Conservation (phyloP, 2,888 invertebrate genomes). For the Nomada flava region DNA sequence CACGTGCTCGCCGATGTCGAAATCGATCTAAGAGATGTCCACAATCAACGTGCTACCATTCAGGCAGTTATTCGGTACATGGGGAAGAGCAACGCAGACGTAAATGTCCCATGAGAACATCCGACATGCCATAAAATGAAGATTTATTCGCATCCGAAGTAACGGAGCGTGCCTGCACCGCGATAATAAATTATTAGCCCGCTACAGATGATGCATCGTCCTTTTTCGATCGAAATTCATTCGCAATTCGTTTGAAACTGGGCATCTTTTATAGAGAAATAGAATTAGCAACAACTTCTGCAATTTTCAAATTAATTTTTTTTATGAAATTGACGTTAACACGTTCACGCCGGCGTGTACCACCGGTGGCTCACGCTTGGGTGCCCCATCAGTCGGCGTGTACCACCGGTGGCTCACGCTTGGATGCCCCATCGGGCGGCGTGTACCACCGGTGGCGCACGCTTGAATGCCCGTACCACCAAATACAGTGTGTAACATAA, state of each 20-base stretch:
- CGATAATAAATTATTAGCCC: constrained; percentile 62
- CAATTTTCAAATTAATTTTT: too few relatives aligned
- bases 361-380: too few relatives aligned
- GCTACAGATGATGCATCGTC: not conserved
- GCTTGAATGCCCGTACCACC: too few relatives aligned
- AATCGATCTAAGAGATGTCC: constrained; percentile 5
- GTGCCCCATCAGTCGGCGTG: too few relatives aligned
- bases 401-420: too few relatives aligned
- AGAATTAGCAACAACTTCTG: not conserved
- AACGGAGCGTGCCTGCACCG: constrained; percentile 22
- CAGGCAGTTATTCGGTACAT: constrained; percentile 47
- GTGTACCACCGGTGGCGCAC: too few relatives aligned
- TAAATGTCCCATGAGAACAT: constrained; percentile 61
- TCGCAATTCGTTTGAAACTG: not conserved
- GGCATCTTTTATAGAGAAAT: not conserved
- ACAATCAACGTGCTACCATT: constrained; percentile 38
- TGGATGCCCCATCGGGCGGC: too few relatives aligned
- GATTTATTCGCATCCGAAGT: constrained; percentile 71
- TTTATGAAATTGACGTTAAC: too few relatives aligned
- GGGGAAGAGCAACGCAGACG: constrained; percentile 47
- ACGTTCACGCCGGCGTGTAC: too few relatives aligned
- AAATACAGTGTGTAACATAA: too few relatives aligned
- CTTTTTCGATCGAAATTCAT: constrained; percentile 13
- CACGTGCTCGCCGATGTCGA: constrained; percentile 13
- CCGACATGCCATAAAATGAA: constrained; percentile 62